A percentile compares a stretch with the other conserved stretches of the same genome.
phyloP scores from a whole-genome alignment of 2,797 vertebrate species.

The Arnoldichthys spilopterus region DNA sequence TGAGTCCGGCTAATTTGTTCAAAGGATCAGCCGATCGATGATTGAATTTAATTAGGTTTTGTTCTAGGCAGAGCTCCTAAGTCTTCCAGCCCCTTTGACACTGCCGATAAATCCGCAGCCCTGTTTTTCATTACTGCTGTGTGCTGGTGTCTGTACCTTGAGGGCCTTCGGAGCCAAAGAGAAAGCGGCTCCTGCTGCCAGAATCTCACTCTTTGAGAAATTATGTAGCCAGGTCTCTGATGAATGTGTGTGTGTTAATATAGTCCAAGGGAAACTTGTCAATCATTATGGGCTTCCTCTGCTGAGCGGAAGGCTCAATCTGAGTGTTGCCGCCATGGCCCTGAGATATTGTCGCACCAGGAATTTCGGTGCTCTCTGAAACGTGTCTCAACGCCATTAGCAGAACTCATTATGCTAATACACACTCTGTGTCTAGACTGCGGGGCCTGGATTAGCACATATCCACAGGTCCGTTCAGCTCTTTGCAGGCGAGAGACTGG shows the following conservation, averaged over 20 bases:
- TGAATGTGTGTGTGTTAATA: slow-evolving; percentile 39
- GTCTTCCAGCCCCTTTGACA: slow-evolving; percentile 13
- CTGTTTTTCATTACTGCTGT: slow-evolving; percentile 49
- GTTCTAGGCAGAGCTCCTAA: slow-evolving; percentile 53
- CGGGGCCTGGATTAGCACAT: slow-evolving; percentile 30
- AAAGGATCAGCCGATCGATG: slow-evolving; percentile 68
- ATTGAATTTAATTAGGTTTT: slow-evolving; percentile 74
- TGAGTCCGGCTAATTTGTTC: slow-evolving; percentile 71
- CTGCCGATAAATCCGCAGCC: slow-evolving; percentile 45
- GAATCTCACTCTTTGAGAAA: slow-evolving; percentile 42
- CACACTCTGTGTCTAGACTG: slow-evolving; percentile 20
- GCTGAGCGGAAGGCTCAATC: slow-evolving; percentile 8
- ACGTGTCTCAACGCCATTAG: slow-evolving; percentile 33
- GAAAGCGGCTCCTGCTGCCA: slow-evolving; percentile 9
- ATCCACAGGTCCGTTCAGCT: slow-evolving; percentile 14
- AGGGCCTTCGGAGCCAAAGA: slow-evolving; percentile 36
- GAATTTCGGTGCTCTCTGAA: slow-evolving; percentile 39
- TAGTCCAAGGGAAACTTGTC: slow-evolving; percentile 23
- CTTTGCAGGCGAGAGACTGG: slow-evolving; percentile 5
- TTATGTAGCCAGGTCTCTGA: slow-evolving; percentile 23
- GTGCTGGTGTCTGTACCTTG: slow-evolving; percentile 38
- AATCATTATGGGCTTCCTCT: slow-evolving; percentile 36
- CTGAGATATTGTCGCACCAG: slow-evolving; percentile 52
- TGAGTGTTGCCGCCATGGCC: slow-evolving; percentile 10
- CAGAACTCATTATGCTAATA: slow-evolving; percentile 41